These are phyloP conservation scores for Diploscapter pachys DNA, from an alignment of 1,140 invertebrate genomes.

Conservation along the genomic window DNA sequence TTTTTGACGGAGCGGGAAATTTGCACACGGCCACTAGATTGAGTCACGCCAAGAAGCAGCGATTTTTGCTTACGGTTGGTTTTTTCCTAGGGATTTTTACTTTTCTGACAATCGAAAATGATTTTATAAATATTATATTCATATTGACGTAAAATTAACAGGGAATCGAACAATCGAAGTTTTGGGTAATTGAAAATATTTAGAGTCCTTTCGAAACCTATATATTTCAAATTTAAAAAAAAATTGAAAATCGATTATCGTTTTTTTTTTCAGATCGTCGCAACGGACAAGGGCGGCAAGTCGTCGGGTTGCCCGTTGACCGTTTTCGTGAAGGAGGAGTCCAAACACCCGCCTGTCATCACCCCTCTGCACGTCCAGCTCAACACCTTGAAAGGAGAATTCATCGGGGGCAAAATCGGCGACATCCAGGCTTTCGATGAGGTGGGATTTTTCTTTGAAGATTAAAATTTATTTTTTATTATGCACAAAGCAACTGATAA, in stretches of 20 bases:
- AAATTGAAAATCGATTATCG: slow-evolving; percentile 9
- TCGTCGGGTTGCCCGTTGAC: slow-evolving; percentile 80
- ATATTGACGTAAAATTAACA: slow-evolving; percentile 8
- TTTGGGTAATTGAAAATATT: neutral
- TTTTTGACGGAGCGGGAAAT: slow-evolving; percentile 74
- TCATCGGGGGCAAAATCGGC: slow-evolving; percentile 84
- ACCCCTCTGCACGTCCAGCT: slow-evolving; percentile 80
- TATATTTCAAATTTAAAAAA: slow-evolving; percentile 13
- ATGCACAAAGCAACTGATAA: no score
- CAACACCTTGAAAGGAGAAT: slow-evolving; percentile 84
- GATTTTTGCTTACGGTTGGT: slow-evolving; percentile 68
- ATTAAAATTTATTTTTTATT: neutral
- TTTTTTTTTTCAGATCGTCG: slow-evolving; percentile 70
- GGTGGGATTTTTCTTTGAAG: slow-evolving; percentile 1
- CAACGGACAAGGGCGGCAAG: slow-evolving; percentile 88
- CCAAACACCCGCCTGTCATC: slow-evolving; percentile 84
- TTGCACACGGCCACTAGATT: slow-evolving; percentile 80
- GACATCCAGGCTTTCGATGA: slow-evolving; percentile 78
- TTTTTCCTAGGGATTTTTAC: no score
- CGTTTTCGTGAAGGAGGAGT: slow-evolving; percentile 84
- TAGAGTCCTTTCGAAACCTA: neutral
- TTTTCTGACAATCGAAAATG: no score
- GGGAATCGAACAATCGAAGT: slow-evolving; percentile 5
- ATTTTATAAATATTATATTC: neutral
- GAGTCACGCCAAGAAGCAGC: slow-evolving; percentile 78